Base-by-base conservation (phyloP, 2,888 invertebrate species). In the Chalcis sispes region DNA sequence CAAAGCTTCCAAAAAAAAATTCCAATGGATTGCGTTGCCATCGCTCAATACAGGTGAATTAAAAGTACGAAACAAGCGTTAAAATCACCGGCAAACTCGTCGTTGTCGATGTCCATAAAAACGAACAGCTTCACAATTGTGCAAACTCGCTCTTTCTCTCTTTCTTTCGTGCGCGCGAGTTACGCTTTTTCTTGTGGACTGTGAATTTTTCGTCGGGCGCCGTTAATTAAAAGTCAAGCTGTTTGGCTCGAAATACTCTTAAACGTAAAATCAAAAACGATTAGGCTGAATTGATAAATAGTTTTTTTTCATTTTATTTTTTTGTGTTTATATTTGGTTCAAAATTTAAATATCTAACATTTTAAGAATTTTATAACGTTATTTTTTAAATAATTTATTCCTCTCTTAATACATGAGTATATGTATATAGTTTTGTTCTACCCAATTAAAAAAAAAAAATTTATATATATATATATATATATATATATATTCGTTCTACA, bases 181-280 rank as follows among this genome's bases (percentile, higher is more conserved):
- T 27, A 13, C 18, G 58, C 32, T 23, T 54, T 54, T 54, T 7
- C 52, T 25, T 10, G 15, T n/a, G n/a, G n/a, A n/a, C 23, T 8
- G 69, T 64, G 50, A 79, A 79, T 80, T 82, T 67, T 81, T 82
- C 79, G 79, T 27, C 8, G 75, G 77, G 76, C 77, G 78, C 80
- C 81, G 80, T 83, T 85, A 83, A 85, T 85, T 85, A 82, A 79
- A 66, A 58, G 46, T 66, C 77, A 46, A 46, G 27, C n/a, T n/a
- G n/a, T 56, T 59, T 36, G 50, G 59, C 67, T 27, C 25, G 75
- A 80, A 77, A 82, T 10, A 32, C 27, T 56, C 82, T 83, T 83
- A n/a, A n/a, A 75, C 78, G 81, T 78, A 81, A 82, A 79, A 54
- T 50, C 64, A 66, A 64, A 79, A 77, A 61, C 62, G 67, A 67